phyloP scores from a whole-genome alignment of 2,113 vertebrate genomes.

The Chloebia gouldiae region DNA sequence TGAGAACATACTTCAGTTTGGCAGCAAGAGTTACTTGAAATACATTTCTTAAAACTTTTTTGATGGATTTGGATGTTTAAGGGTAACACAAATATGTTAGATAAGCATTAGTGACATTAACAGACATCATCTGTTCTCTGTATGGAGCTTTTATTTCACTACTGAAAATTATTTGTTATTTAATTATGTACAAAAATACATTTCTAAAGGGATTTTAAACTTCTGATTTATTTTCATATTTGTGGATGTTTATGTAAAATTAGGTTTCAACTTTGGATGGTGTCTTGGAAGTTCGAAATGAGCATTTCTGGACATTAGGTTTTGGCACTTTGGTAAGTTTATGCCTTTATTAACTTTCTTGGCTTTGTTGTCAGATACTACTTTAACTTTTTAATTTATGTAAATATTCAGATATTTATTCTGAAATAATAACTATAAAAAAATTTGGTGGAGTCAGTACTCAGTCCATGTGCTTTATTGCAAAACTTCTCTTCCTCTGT shows the following conservation, averaged over 20 bases:
- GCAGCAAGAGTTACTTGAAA: neutral
- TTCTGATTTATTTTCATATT: neutral
- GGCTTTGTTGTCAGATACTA: neutral
- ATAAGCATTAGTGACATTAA: neutral
- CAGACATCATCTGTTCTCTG: neutral
- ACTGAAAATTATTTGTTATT: neutral
- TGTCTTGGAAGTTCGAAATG: constrained; percentile 94
- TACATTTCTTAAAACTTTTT: neutral
- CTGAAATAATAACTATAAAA: neutral
- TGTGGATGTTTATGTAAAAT: neutral
- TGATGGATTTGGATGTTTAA: neutral
- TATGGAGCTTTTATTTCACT: neutral
- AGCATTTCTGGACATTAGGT: constrained; percentile 97
- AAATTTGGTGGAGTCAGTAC: neutral
- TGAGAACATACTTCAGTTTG: neutral
- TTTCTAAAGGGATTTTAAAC: neutral
- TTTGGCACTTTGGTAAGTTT: constrained; percentile 93
- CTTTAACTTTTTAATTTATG: neutral
- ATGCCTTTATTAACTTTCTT: neutral
- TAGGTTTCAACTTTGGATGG: constrained; percentile 98
- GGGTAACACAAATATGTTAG: neutral
- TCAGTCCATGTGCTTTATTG: neutral
- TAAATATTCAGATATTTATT: neutral
- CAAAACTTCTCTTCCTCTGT: neutral
- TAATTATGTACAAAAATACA: neutral